Base-by-base conservation (phyloP, 2,888 invertebrate genomes). In the Drosophila lutescens region DNA sequence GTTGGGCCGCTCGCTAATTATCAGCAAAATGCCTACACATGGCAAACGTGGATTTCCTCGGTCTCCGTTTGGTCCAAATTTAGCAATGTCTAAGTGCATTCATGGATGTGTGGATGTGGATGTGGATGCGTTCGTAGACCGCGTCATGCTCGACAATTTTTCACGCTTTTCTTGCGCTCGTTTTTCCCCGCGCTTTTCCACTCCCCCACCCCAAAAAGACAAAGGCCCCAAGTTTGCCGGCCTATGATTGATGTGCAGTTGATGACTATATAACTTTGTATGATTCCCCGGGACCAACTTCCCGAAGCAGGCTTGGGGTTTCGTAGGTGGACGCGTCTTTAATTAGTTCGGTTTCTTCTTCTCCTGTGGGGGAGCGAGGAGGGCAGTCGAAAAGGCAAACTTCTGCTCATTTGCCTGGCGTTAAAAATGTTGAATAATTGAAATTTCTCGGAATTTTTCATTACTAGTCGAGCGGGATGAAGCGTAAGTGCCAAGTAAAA, bases 221-320 rank as follows among this genome's bases (percentile, higher is more conserved):
- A 86, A 81, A 43, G 43, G 57, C 60, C 54, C 40, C 55, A 66
- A 44, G 36, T 70, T 74, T 77, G 72, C 74, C 75, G 75, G 77
- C 80, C 78, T 85, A 89, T 89, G 90, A 89, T 89, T 90, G 89
- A 89, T 90, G 89, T 86, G 53, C 81, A 79, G 84, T 90, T 89
- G 89, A 89, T 89, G 90, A 89, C 89, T 90, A 86, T 76, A 89
- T 90, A 88, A 88, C 85, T 89, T 88, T 83, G 87, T 87, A 85
- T 87, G 86, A 79, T 81, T 83, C 82, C 71, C 5, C 6, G 26
- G 26, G 26, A 26, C 26, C 26, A 26, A 26, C 26, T 26, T 26
- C 26, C 26, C 26, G 26, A 6, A 4, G 59, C 58, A 43, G 57
- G 59, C 66, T 47, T 44, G 20, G 43, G 20, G 43, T 58, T 69